Conservation (phyloP, 2,888 invertebrate genomes). For the Eristalis pertinax region DNA sequence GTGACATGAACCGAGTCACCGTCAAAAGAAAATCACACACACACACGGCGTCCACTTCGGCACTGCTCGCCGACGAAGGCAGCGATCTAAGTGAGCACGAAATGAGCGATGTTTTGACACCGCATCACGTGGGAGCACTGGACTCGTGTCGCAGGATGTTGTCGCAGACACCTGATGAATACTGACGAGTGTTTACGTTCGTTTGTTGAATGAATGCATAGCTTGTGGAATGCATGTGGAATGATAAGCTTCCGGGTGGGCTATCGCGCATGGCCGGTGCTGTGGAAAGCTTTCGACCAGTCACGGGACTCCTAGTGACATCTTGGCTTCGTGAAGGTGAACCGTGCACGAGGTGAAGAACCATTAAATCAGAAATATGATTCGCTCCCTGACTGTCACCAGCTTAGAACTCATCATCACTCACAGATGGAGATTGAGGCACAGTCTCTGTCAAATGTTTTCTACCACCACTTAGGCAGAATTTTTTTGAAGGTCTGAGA, state of each 20-base stretch:
- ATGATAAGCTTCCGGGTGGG: background rate
- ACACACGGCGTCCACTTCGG: background rate
- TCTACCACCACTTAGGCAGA: too few relatives aligned
- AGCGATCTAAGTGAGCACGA: constrained; percentile 47
- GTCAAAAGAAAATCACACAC: background rate
- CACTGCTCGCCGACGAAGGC: constrained; percentile 26
- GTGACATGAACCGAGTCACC: background rate
- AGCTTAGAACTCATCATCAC: too few relatives aligned
- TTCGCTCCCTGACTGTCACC: too few relatives aligned
- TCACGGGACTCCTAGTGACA: background rate
- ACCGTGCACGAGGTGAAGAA: background rate
- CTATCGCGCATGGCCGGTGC: background rate
- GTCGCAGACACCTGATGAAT: constrained; percentile 71
- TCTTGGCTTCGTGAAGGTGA: background rate
- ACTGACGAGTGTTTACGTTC: constrained; percentile 63
- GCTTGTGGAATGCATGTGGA: background rate
- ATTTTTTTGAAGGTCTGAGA: too few relatives aligned
- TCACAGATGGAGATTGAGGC: too few relatives aligned
- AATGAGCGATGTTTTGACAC: constrained; percentile 18
- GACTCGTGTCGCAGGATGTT: constrained; percentile 69
- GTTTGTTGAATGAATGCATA: background rate
- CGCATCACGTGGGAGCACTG: constrained; percentile 62
- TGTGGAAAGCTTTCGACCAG: background rate
- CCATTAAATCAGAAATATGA: background rate
- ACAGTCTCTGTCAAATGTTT: too few relatives aligned